phyloP scores from a whole-genome alignment of 2,113 vertebrate species.

The Turnix velox region DNA sequence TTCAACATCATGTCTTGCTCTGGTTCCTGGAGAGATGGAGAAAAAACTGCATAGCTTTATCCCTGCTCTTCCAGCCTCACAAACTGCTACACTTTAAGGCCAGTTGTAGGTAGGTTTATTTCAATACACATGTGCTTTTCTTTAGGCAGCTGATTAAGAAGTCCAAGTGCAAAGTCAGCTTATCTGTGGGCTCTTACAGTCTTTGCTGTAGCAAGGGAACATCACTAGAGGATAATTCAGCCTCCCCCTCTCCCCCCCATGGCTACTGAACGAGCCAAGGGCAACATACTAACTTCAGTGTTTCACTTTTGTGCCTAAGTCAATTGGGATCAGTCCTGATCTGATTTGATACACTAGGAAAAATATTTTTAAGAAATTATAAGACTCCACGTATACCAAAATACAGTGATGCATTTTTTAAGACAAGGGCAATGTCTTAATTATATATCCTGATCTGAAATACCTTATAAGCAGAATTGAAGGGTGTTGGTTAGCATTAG shows the following conservation, averaged over 20 bases:
- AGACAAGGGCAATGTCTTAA: neutral
- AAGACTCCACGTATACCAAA: neutral
- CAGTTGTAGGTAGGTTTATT: neutral
- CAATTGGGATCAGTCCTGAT: neutral
- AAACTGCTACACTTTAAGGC: neutral
- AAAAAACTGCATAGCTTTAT: neutral
- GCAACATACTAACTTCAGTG: neutral
- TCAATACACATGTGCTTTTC: neutral
- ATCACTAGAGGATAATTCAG: neutral
- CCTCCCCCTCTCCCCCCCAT: neutral
- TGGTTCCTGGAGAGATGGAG: neutral
- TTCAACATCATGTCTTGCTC: neutral
- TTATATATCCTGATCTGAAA: neutral
- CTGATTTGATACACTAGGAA: neutral
- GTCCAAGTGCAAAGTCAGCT: neutral
- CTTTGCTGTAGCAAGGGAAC: neutral
- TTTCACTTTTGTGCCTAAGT: accelerated
- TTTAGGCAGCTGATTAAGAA: neutral
- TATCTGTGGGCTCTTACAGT: neutral
- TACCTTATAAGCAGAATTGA: neutral
- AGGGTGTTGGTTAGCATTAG: neutral
- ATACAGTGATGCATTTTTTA: neutral
- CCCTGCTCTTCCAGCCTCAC: neutral
- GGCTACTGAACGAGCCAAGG: neutral
- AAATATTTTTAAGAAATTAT: neutral